Evolutionary conservation across 2,113 vertebrate genomes (phyloP), one percentile per base, ranked within the genome.

Genomic region (Pachypanchax playfairii): DNA sequence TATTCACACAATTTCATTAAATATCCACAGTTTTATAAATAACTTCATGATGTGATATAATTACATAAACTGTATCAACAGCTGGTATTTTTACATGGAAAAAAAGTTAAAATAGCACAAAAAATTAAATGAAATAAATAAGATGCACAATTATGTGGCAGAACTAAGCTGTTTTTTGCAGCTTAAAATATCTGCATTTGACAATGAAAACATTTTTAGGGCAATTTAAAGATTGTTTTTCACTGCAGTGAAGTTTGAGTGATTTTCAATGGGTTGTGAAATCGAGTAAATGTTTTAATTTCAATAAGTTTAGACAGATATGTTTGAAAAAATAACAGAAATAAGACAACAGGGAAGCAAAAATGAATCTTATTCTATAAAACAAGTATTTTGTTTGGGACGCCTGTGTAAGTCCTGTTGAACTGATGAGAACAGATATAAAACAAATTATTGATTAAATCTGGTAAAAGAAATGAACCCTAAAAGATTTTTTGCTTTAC

Each of bases 1-100:
- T 57, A 62, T 54, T 78, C 31, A 55, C 15, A 51, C 2, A 13
- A 33, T 69, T 25, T 65, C 31, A 24, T 20, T 36, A 20, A 42
- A 28, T 31, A 49, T 50, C 57, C 36, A 55, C 33, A 28, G 13
- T 5, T 14, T 43, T 43, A 41, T 42, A 21, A 62, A 51, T 36
- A n/a, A 62, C n/a, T 38, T 20, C n/a, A 15, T 35, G 24, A 10
- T 12, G 36, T 41, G 50, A 55, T 33, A 38, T 24, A 44, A 50
- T 41, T 35, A n/a, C 41, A 56, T 39, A 54, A 42, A 35, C 29
- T 49, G 11, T 2, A 9, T n/a, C 11, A 7, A n/a, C 8, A 31
- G 31, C 8, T 50, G 6, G 12, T n/a, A 8, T 47, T 48, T 48
- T 48, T 25, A 12, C 25, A n/a, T n/a, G n/a, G n/a, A n/a, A n/a